These are phyloP conservation scores for Melierax canorus DNA, from an alignment of 2,113 vertebrate genomes.

Conservation along the genomic window DNA sequence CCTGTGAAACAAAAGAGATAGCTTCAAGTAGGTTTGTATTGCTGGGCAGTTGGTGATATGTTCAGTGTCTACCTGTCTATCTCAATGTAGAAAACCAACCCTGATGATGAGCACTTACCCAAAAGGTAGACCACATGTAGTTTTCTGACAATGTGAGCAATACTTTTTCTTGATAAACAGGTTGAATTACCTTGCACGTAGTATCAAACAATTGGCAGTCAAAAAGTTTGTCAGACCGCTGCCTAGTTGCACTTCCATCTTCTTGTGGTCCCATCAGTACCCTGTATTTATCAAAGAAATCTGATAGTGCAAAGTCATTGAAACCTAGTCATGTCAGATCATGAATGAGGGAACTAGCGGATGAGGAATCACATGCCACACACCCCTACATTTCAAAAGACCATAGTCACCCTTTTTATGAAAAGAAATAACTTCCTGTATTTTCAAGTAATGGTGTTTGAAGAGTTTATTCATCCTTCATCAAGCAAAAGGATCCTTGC, in stretches of 20 bases:
- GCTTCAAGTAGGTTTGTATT: neutral
- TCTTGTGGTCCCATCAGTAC: neutral
- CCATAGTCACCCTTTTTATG: neutral
- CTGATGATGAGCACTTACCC: neutral
- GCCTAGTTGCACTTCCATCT: neutral
- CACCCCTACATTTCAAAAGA: neutral
- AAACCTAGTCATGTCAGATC: neutral
- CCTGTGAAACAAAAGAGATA: neutral
- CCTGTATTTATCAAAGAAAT: neutral
- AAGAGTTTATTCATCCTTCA: neutral
- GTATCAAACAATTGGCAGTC: neutral
- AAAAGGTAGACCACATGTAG: neutral
- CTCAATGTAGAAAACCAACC: neutral
- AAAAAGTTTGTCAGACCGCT: neutral
- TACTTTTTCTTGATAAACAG: neutral
- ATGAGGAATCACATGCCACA: neutral
- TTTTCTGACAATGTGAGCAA: neutral
- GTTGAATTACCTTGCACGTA: neutral
- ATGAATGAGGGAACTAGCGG: neutral
- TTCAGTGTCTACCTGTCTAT: neutral
- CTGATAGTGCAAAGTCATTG: neutral
- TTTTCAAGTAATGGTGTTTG: neutral
- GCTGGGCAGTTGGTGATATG: neutral
- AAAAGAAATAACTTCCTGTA: neutral
- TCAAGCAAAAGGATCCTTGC: neutral